phyloP scores from a whole-genome alignment of 2,113 vertebrate genomes.

The Climacteris rufus region DNA sequence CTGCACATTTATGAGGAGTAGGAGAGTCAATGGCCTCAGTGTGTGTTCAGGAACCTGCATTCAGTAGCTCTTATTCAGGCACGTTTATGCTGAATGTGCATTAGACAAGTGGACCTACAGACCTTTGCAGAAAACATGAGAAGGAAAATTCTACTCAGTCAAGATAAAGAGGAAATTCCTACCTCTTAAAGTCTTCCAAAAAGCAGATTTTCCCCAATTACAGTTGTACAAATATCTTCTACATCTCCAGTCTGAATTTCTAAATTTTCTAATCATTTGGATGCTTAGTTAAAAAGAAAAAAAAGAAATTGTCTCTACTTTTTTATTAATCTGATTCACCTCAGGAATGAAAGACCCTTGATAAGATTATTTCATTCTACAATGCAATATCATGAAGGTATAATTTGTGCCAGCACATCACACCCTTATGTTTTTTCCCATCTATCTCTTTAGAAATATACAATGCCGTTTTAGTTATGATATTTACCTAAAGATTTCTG shows the following conservation, averaged over 20 bases:
- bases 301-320: background rate
- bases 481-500: background rate
- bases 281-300: background rate
- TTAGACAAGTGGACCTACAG: background rate
- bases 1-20: background rate
- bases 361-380: background rate
- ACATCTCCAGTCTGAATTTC: background rate
- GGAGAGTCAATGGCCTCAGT: background rate
- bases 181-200: background rate
- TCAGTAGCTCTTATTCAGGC: background rate
- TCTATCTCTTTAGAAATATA: background rate
- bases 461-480: background rate
- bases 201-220: background rate
- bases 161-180: background rate
- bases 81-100: background rate
- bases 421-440: background rate
- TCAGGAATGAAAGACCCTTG: background rate
- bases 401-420: accelerated
- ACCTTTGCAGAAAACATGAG: background rate
- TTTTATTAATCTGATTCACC: background rate
- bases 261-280: background rate
- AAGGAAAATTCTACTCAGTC: background rate
- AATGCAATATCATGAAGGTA: background rate
- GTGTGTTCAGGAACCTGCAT: background rate
- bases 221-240: background rate